A percentile compares a stretch with the other conserved stretches of the same genome.
Conservation (phyloP, 2,797 vertebrate genomes). For the Thripadectes ignobilis region DNA sequence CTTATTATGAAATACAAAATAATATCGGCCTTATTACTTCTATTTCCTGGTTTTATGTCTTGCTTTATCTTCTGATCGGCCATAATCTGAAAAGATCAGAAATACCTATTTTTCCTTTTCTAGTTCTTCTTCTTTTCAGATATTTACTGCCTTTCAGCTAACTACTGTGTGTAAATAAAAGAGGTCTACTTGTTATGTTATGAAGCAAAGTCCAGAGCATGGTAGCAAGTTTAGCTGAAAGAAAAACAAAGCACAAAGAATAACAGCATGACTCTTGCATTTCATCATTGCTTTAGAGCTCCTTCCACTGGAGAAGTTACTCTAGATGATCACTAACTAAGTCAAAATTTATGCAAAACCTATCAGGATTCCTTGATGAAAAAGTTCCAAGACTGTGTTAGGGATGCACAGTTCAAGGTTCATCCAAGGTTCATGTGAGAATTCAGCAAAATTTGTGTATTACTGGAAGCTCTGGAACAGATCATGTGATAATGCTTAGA, state of each 20-base stretch:
- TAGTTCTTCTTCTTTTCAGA: neutral
- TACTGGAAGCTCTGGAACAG: neutral
- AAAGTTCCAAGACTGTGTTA: neutral
- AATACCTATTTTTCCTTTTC: neutral
- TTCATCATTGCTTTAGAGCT: neutral
- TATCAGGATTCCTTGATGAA: neutral
- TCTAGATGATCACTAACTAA: neutral
- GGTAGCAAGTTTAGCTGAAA: neutral
- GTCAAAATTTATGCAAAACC: neutral
- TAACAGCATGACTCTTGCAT: neutral
- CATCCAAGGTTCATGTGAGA: neutral
- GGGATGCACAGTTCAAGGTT: neutral
- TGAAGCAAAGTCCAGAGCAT: neutral
- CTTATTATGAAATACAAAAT: neutral
- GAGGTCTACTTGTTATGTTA: neutral
- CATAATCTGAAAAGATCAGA: neutral
- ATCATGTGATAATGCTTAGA: neutral
- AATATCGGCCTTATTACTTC: neutral
- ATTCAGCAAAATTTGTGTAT: neutral
- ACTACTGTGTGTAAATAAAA: neutral
- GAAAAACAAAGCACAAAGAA: neutral
- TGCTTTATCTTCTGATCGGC: neutral
- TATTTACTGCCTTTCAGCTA: neutral
- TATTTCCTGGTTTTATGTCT: neutral
- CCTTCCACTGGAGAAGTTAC: neutral